A percentile compares a stretch with the other conserved stretches of the same genome.
Conservation (phyloP, 2,113 vertebrate species). For the Platysteira castanea region DNA sequence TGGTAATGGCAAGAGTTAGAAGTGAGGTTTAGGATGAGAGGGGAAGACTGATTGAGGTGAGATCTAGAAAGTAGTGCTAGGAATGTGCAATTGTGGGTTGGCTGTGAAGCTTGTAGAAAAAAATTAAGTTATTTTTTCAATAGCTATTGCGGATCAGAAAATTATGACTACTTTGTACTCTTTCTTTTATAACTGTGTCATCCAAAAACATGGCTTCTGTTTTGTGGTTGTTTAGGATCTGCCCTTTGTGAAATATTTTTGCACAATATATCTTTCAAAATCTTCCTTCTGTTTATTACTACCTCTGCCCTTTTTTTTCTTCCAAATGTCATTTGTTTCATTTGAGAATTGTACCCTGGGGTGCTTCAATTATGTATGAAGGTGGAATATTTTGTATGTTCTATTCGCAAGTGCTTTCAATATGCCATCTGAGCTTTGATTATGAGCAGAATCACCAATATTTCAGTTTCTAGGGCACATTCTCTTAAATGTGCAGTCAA, state of each 20-base stretch:
- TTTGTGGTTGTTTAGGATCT: background rate
- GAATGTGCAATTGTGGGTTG: background rate
- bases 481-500: background rate
- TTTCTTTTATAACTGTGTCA: background rate
- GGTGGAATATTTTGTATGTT: background rate
- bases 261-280: background rate
- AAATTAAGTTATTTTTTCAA: background rate
- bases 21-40: background rate
- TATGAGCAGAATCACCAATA: background rate
- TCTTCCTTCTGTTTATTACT: background rate
- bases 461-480: background rate
- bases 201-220: background rate
- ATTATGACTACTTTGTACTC: background rate
- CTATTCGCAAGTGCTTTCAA: slow-evolving; percentile 4
- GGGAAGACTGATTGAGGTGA: fast-evolving
- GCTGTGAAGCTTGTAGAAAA: background rate
- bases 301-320: background rate
- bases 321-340: slow-evolving; percentile 26
- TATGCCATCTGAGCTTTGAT: background rate
- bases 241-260: background rate
- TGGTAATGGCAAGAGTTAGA: background rate
- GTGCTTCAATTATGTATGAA: slow-evolving; percentile 36
- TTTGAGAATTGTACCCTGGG: background rate
- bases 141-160: background rate
- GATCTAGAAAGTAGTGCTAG: background rate